Evolutionary conservation across 2,113 vertebrate species (phyloP).

Genomic region (Cynoglossus semilaevis): DNA sequence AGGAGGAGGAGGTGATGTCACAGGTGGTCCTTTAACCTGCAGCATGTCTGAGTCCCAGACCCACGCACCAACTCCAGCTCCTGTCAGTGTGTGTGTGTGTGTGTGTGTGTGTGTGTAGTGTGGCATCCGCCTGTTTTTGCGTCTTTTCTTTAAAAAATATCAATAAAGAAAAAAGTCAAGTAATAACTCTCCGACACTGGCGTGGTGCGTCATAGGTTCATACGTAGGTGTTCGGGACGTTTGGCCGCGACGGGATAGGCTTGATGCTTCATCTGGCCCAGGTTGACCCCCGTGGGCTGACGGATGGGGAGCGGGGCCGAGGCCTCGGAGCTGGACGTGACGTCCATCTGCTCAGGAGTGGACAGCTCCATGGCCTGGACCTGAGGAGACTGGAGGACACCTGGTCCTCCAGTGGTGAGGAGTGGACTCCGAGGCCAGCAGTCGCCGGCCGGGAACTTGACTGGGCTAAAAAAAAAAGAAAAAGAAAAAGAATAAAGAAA

Average conservation of each 20-base stretch:
- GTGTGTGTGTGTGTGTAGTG: constrained; percentile 58
- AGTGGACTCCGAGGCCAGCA: constrained; percentile 89
- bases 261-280: constrained; percentile 90
- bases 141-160: constrained; percentile 60
- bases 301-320: constrained; percentile 95
- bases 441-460: constrained; percentile 89
- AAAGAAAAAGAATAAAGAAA: too few relatives aligned
- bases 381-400: constrained; percentile 60
- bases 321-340: constrained; percentile 86
- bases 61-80: constrained; percentile 34
- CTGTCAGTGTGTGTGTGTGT: constrained; percentile 48
- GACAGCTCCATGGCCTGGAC: constrained; percentile 94
- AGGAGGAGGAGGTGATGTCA: constrained; percentile 27
- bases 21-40: constrained; percentile 18
- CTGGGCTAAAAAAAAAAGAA: constrained; percentile 79
- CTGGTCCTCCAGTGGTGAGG: constrained; percentile 37
- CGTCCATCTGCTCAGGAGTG: constrained; percentile 92
- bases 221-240: constrained; percentile 95
- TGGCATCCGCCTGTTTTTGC: constrained; percentile 42
- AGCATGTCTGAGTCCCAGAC: constrained; percentile 29
- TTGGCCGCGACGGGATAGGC: constrained; percentile 92
- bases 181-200: constrained; percentile 48
- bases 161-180: constrained; percentile 44
- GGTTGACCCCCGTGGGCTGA: constrained; percentile 81
- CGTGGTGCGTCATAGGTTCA: constrained; percentile 93